Base-by-base conservation (phyloP, 2,888 invertebrate species). In the Phyllotreta striolata region DNA sequence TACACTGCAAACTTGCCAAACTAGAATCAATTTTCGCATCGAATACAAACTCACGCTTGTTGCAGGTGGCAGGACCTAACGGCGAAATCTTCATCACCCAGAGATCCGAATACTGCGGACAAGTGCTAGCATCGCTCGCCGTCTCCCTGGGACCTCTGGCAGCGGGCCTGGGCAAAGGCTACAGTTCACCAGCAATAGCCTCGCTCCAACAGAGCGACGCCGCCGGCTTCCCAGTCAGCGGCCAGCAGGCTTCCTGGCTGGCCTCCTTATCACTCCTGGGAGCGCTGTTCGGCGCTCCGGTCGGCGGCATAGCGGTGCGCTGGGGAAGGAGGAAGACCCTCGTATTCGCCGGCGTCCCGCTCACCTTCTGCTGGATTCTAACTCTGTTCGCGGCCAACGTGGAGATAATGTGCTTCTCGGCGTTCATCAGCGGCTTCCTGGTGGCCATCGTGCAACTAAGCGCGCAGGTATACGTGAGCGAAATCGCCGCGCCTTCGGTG, bases 401-500 rank as follows among this genome's bases (percentile, higher is more conserved):
- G 6, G 86, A 90, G 74, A 86, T 91, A 82, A 90, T 95, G 86
- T 92, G 91, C 81, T 85, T 90, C 72, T 93, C 94, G 0, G 91
- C 95, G 59, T 91, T 95, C 78, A 81, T 93, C 63, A 93, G 92
- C 47, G 96, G 95, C 4, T 80, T 81, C 62, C 74, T 82, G 24
- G 80, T 82, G n/a, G 81, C 82, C 9, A 79, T 82, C 40, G 78
- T 82, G 13, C 82, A 82, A 72, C 71, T 82, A 10, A 77, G 81
- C 38, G 79, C 81, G 39, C 82, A 82, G 71, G 92, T 95, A 13
- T 96, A 95, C 84, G 91, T 96, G 76, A 93, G 93, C 76, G 96
- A 96, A 83, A 93, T 95, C 76, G 91, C 95, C 34, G 90, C 93
- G 14, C 92, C 93, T 1, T 90, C 92, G 66, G 90, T 94, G 69